These are phyloP conservation scores for Drosophila tsacasi DNA, from an alignment of 1,140 invertebrate species.

Conservation along the genomic window DNA sequence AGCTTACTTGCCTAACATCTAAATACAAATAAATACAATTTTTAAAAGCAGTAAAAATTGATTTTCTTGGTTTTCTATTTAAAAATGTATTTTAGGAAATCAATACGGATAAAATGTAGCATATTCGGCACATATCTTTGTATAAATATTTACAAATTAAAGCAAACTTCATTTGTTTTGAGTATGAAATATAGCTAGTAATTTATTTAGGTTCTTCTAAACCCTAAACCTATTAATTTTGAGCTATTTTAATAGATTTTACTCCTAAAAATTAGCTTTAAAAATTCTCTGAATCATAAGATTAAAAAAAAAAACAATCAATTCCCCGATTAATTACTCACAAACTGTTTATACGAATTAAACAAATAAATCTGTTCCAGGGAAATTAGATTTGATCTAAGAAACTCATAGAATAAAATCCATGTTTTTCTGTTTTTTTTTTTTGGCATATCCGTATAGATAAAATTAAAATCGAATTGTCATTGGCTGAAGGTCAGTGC, in stretches of 20 bases:
- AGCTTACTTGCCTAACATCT: background rate
- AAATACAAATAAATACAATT: background rate
- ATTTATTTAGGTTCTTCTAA: background rate
- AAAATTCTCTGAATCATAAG: background rate
- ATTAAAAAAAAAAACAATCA: background rate
- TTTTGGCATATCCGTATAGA: conserved; percentile 1
- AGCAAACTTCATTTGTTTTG: background rate
- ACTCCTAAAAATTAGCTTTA: background rate
- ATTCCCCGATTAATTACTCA: background rate
- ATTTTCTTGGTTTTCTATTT: background rate
- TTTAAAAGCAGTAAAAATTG: background rate
- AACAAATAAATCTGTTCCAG: conserved; percentile 4
- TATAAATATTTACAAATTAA: background rate
- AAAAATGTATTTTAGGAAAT: background rate
- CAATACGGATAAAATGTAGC: background rate
- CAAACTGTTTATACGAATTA: conserved; percentile 9
- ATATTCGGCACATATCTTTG: background rate
- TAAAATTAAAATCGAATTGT: conserved; percentile 25
- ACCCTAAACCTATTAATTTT: background rate
- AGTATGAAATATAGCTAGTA: background rate
- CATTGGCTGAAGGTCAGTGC: conserved; percentile 41
- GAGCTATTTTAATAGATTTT: background rate
- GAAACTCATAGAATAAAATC: background rate
- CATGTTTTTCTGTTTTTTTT: background rate
- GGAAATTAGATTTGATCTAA: background rate